Evolutionary conservation across 2,888 invertebrate species (phyloP).

Genomic region (Cephus pulcher): DNA sequence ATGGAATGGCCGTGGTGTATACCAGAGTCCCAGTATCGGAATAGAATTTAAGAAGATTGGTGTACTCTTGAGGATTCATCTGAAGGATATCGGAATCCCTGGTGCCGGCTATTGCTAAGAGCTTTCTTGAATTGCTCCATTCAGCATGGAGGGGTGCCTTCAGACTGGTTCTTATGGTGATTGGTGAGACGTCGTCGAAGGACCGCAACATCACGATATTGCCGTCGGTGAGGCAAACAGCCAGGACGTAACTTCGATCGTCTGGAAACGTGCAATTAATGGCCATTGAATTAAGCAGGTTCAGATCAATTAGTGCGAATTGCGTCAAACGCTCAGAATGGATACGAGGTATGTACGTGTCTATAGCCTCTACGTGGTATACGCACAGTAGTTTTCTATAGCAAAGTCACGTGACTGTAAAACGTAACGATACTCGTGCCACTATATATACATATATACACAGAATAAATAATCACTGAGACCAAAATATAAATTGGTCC

Average conservation of each 20-base stretch:
- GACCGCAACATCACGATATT: slow-evolving; percentile 88
- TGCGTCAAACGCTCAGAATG: too few species aligned
- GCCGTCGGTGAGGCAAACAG: slow-evolving; percentile 91
- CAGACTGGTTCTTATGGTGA: slow-evolving; percentile 85
- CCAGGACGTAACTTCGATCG: slow-evolving; percentile 81
- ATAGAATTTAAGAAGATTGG: slow-evolving; percentile 91
- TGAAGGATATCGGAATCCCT: slow-evolving; percentile 64
- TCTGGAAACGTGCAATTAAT: slow-evolving; percentile 58
- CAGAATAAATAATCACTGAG: too few species aligned
- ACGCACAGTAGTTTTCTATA: too few species aligned
- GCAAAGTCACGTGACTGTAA: too few species aligned
- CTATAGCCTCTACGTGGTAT: too few species aligned
- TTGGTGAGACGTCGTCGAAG: slow-evolving; percentile 94
- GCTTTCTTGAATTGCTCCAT: slow-evolving; percentile 95
- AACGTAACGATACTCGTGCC: too few species aligned
- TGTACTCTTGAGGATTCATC: slow-evolving; percentile 71
- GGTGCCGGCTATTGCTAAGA: slow-evolving; percentile 91
- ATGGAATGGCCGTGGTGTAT: slow-evolving; percentile 84
- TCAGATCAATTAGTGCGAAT: background rate
- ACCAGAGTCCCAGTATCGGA: slow-evolving; percentile 86
- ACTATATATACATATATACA: too few species aligned
- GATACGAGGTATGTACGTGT: too few species aligned
- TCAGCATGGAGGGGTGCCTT: slow-evolving; percentile 89
- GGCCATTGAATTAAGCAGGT: slow-evolving; percentile 6
- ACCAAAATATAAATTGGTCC: too few species aligned